Evolutionary conservation across 2,113 vertebrate genomes (phyloP).

Genomic region (Perca schrenkii): DNA sequence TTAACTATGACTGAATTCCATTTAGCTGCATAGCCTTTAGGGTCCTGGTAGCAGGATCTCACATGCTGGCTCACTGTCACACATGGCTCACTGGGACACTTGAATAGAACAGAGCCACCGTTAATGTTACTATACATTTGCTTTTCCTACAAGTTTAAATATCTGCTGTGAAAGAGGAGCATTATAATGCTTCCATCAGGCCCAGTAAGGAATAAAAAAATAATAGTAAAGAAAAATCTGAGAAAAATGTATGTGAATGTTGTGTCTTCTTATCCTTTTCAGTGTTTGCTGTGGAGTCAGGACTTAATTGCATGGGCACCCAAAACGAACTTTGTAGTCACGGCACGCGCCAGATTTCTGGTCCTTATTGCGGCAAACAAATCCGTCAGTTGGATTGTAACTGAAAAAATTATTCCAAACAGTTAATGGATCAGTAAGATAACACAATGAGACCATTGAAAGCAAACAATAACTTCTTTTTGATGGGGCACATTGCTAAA

Average conservation of each 20-base stretch:
- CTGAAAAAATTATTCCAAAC: constrained; percentile 24
- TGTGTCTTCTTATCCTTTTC: neutral
- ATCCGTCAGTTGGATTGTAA: constrained; percentile 35
- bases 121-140: neutral
- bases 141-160: neutral
- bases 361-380: constrained; percentile 21
- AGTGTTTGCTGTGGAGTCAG: neutral
- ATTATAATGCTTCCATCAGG: neutral
- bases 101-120: neutral
- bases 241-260: neutral
- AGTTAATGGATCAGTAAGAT: neutral
- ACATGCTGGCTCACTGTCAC: neutral
- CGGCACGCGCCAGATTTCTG: neutral
- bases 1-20: neutral
- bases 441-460: neutral
- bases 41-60: no score
- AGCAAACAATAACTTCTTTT: neutral
- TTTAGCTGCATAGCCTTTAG: neutral
- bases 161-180: neutral
- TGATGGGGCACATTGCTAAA: neutral
- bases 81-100: neutral
- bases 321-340: constrained; percentile 63
- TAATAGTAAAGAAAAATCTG: neutral
- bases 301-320: constrained; percentile 40
- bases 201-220: neutral